Evolutionary conservation across 2,888 invertebrate species (phyloP).

Genomic region (Polydesmus complanatus): DNA sequence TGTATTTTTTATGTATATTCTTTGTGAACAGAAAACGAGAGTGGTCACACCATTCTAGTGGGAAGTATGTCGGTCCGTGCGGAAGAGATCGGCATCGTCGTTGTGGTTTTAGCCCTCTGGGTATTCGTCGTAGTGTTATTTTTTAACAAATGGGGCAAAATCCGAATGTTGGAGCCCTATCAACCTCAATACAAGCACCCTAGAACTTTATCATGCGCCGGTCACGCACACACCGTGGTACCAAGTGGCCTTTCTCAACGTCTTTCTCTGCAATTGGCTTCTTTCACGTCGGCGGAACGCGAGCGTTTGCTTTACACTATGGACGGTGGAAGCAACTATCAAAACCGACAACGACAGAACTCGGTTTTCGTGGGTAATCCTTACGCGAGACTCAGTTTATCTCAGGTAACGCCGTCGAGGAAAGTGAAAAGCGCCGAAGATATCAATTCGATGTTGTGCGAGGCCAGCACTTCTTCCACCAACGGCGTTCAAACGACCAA

Average conservation of each 20-base stretch:
- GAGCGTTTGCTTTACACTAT: slow-evolving; percentile 12
- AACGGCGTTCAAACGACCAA: not conserved
- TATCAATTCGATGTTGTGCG: slow-evolving; percentile 15
- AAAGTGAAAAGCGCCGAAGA: slow-evolving; percentile 56
- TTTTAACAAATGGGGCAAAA: slow-evolving; percentile 91
- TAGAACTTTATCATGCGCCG: slow-evolving; percentile 11
- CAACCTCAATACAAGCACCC: slow-evolving; percentile 77
- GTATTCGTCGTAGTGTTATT: slow-evolving; percentile 76
- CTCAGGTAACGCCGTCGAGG: slow-evolving; percentile 53
- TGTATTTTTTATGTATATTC: not conserved
- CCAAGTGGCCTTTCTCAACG: not conserved
- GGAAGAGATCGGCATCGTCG: slow-evolving; percentile 71
- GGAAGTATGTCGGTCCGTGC: slow-evolving; percentile 45
- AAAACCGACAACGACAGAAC: slow-evolving; percentile 50
- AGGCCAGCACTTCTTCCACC: not conserved
- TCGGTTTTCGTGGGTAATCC: slow-evolving; percentile 62
- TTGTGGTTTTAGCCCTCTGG: slow-evolving; percentile 72
- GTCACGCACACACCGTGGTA: slow-evolving; percentile 5
- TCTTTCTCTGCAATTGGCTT: slow-evolving; percentile 13
- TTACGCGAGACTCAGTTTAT: slow-evolving; percentile 47
- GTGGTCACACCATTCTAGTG: slow-evolving; percentile 2
- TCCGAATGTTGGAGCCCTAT: slow-evolving; percentile 79
- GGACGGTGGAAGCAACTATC: slow-evolving; percentile 10
- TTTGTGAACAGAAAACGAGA: slow-evolving; percentile 6
- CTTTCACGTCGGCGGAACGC: slow-evolving; percentile 14